These are phyloP conservation scores for Chamaedrilus cognettii DNA, from an alignment of 2,888 invertebrate genomes.

Conservation along the genomic window DNA sequence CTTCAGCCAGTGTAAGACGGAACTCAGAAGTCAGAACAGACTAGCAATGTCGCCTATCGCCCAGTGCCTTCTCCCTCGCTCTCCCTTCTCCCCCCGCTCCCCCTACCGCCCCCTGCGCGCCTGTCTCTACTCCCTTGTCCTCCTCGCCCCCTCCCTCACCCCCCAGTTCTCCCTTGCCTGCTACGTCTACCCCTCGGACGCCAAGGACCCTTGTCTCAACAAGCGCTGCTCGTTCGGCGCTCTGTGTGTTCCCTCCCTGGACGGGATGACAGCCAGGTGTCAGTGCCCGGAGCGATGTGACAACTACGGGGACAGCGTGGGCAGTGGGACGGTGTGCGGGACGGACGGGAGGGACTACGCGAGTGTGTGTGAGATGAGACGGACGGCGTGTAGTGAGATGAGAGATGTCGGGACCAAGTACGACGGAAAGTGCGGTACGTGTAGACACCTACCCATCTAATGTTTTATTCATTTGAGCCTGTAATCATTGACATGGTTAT, in stretches of 20 bases:
- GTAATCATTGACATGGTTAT: constrained; percentile 1
- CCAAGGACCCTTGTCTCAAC: constrained; percentile 72
- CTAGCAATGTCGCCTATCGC: no score
- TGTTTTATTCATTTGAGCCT: not conserved
- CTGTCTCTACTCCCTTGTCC: no score
- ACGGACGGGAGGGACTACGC: constrained; percentile 62
- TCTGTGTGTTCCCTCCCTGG: constrained; percentile 67
- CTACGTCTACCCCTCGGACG: constrained; percentile 57
- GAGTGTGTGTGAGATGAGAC: constrained; percentile 57
- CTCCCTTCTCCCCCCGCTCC: no score
- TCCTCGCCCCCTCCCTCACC: no score
- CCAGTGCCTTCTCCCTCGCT: no score
- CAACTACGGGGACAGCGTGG: constrained; percentile 80
- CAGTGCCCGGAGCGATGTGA: constrained; percentile 79
- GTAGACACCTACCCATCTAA: not conserved
- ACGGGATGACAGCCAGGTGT: constrained; percentile 75
- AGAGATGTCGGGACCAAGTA: constrained; percentile 59
- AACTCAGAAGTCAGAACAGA: no score
- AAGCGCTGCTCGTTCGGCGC: constrained; percentile 73
- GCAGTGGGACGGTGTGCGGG: constrained; percentile 78
- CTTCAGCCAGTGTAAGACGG: no score
- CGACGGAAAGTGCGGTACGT: constrained; percentile 63
- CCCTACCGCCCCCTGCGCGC: no score
- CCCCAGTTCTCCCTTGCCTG: no score
- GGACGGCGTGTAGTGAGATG: constrained; percentile 58